Conservation (phyloP, 2,888 invertebrate species). For the Tiliacea citrago region DNA sequence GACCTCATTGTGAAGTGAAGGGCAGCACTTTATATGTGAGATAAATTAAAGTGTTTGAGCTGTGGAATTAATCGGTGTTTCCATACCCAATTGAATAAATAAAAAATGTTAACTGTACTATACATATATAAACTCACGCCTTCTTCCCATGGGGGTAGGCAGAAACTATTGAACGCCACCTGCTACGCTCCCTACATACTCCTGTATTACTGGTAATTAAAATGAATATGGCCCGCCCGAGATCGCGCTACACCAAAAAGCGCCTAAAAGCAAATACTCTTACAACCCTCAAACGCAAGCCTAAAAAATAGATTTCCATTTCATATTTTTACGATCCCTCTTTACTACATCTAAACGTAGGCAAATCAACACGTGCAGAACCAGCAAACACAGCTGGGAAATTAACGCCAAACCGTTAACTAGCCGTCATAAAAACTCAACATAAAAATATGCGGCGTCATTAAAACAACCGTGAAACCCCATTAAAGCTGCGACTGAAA, state of each 20-base stretch:
- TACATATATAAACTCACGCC: too few relatives aligned
- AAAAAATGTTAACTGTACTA: background rate
- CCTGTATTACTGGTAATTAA: background rate
- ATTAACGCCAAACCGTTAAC: conserved; percentile 47
- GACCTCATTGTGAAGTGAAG: background rate
- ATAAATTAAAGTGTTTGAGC: background rate
- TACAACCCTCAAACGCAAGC: background rate
- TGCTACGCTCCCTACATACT: too few relatives aligned
- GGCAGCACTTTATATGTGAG: too few relatives aligned
- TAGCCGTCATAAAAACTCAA: conserved; percentile 45
- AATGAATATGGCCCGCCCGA: background rate
- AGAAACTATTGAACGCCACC: too few relatives aligned
- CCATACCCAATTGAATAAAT: background rate
- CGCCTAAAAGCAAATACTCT: background rate
- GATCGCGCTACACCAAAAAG: background rate
- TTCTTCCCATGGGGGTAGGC: too few relatives aligned
- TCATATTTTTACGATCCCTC: conserved; percentile 18
- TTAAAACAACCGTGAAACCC: conserved; percentile 65
- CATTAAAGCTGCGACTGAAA: conserved; percentile 58
- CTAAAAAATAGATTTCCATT: background rate
- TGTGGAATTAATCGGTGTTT: background rate
- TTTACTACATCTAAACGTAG: conserved; percentile 12
- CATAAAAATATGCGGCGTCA: conserved; percentile 58
- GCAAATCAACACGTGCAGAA: conserved; percentile 28
- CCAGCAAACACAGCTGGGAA: conserved; percentile 27